A percentile compares a stretch with the other conserved stretches of the same genome.
Evolutionary conservation across 2,888 invertebrate species (phyloP).

Genomic region (Platypus cylindrus): DNA sequence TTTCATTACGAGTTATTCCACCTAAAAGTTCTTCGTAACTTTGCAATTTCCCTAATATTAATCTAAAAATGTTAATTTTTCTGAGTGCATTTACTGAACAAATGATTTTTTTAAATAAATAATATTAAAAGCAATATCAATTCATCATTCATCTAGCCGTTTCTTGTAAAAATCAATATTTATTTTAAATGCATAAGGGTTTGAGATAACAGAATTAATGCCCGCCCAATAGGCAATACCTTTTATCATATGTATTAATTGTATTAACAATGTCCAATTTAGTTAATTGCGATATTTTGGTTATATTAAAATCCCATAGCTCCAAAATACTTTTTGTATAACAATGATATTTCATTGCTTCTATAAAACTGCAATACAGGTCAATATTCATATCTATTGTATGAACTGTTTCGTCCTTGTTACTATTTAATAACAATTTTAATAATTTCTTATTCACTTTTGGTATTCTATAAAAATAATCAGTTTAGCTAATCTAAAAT

Average conservation of each 20-base stretch:
- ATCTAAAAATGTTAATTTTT: conserved; percentile 5
- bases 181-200: too few relatives aligned
- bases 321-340: conserved; percentile 53
- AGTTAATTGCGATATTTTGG: conserved; percentile 40
- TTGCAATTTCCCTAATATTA: conserved; percentile 43
- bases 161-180: too few relatives aligned
- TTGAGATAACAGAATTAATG: too few relatives aligned
- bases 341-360: conserved; percentile 48
- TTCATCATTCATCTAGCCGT: too few relatives aligned
- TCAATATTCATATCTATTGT: conserved; percentile 43
- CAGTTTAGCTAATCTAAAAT: conserved; percentile 3
- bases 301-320: conserved; percentile 52
- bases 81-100: conserved; percentile 2
- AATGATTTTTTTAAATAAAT: too few relatives aligned
- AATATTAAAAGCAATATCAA: too few relatives aligned
- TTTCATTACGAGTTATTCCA: conserved; percentile 42
- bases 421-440: conserved; percentile 13
- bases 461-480: conserved; percentile 20
- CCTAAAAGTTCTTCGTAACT: conserved; percentile 52
- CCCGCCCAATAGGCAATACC: too few relatives aligned
- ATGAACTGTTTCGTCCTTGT: conserved; percentile 35
- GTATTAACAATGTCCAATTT: conserved; percentile 47
- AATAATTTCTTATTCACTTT: conserved; percentile 22
- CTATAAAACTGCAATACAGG: conserved; percentile 51
- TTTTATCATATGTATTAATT: conserved; percentile 43